Base-by-base conservation (phyloP, 2,888 invertebrate species). In the Latrodectus elegans region DNA sequence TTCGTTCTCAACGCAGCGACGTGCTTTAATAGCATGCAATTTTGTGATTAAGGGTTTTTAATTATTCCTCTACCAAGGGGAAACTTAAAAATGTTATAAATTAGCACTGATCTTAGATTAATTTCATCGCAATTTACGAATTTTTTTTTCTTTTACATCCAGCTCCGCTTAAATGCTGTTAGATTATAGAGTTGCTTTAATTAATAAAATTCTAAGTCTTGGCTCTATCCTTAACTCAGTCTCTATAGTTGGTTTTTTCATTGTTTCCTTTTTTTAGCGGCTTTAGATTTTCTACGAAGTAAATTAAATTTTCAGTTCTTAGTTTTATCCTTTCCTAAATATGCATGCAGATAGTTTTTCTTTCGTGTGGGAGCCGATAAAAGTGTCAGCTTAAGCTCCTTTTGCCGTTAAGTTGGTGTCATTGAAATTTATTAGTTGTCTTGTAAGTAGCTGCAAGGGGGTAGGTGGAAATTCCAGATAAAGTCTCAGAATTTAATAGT, bases 31-130 rank as follows among this genome's bases (percentile, higher is more conserved):
- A 73, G 65, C 73, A 81, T 73, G 81, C 81, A 65, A 73, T 81
- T 73, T 52, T 55, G 73, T 81, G 81, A 81, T 81, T 73, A 81
- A 73, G 53, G 73, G 17, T 65, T 73, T 81, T 81, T 81, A 81
- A 65, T 81, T 81, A 60, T 81, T 60, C 67, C 14, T 26, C 71
- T 67, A 73, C 67, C 73, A 73, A 52, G 81, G 81, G 72, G 17
- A n/a, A 60, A 73, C 72, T 81, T 81, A 81, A 81, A 81, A 73
- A 81, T 81, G 67, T 81, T 65, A 81, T 73, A 81, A 81, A 81
- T 81, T 81, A 79, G 52, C 73, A 65, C 64, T 81, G 81, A 73
- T 73, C 73, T 64, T 81, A 81, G 81, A 73, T 81, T 73, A 60
- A 81, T 81, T 81, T 81, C 73, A 52, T 64, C 65, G 73, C 51